Conservation (phyloP, 2,797 vertebrate species). For the Neoniphon sammara region DNA sequence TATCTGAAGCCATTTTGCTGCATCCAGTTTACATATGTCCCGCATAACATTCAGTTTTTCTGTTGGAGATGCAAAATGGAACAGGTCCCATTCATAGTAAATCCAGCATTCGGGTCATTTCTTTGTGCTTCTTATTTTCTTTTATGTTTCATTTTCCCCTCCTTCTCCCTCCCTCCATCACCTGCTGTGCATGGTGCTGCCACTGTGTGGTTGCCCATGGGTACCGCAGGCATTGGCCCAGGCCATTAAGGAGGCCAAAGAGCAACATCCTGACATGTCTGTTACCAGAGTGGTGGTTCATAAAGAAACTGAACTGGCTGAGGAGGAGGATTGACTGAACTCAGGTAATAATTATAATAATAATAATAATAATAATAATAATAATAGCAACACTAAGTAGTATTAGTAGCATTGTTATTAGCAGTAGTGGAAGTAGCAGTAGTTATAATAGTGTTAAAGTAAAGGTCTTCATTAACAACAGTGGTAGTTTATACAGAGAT, state of each 20-base stretch:
- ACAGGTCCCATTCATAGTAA: constrained; percentile 22
- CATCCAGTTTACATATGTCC: not conserved
- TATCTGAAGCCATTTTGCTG: constrained; percentile 53
- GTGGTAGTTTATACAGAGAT: no score
- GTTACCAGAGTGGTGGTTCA: constrained; percentile 99
- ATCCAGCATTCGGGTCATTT: constrained; percentile 64
- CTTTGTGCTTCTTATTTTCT: constrained; percentile 63
- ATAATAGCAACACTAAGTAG: constrained; percentile 29
- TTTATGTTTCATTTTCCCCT: constrained; percentile 59
- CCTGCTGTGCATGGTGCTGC: constrained; percentile 69
- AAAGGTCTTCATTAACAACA: no score
- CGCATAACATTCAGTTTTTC: constrained; percentile 7
- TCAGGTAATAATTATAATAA: constrained; percentile 72
- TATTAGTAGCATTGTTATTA: constrained; percentile 50
- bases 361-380: no score
- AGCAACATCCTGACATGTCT: constrained; percentile 99
- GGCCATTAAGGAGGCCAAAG: constrained; percentile 99
- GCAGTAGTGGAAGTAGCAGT: not conserved
- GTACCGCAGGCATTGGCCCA: constrained; percentile 93
- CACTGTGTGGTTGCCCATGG: constrained; percentile 58
- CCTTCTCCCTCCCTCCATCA: constrained; percentile 44
- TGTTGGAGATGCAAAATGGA: constrained; percentile 52
- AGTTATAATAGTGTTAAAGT: no score
- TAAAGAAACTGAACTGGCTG: constrained; percentile 97
- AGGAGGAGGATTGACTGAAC: constrained; percentile 87